These are phyloP conservation scores for Elysia chlorotica DNA, from an alignment of 1,140 invertebrate genomes.

Conservation along the genomic window DNA sequence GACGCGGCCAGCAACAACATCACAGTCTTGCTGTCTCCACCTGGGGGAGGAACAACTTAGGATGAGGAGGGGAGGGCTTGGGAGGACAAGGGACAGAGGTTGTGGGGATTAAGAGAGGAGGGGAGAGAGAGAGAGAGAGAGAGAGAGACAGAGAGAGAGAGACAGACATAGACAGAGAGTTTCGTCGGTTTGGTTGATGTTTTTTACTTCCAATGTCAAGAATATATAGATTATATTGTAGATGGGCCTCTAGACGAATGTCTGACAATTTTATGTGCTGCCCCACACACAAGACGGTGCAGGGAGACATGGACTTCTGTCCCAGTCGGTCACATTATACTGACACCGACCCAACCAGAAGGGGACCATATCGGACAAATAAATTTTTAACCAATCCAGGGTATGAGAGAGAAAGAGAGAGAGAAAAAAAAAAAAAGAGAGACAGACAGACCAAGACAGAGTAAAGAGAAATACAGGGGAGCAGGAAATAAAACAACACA, in stretches of 20 bases:
- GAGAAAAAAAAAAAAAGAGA: not conserved
- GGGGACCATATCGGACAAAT: too few relatives aligned
- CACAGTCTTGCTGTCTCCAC: slow-evolving; percentile 57
- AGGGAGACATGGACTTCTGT: too few relatives aligned
- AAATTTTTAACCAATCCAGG: too few relatives aligned
- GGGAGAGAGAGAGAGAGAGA: not conserved
- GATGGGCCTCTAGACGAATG: too few relatives aligned
- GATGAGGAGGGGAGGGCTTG: not conserved
- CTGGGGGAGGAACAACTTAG: slow-evolving; percentile 31
- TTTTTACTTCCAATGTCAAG: too few relatives aligned
- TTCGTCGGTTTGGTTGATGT: too few relatives aligned
- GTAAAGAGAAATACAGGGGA: not conserved
- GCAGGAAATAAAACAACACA: not conserved
- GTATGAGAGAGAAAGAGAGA: not conserved
- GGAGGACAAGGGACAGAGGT: not conserved
- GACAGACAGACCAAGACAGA: not conserved
- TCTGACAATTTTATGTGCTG: too few relatives aligned
- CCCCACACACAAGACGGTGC: too few relatives aligned
- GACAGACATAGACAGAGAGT: not conserved
- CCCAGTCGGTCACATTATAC: too few relatives aligned
- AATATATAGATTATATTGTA: too few relatives aligned
- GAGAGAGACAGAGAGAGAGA: not conserved
- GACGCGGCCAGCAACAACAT: slow-evolving; percentile 58
- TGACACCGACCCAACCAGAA: too few relatives aligned
- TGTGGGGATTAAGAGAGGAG: not conserved